Evolutionary conservation across 2,797 vertebrate species (phyloP), one percentile per base, ranked within the genome.

Genomic region (Arrhamphus sclerolepis): DNA sequence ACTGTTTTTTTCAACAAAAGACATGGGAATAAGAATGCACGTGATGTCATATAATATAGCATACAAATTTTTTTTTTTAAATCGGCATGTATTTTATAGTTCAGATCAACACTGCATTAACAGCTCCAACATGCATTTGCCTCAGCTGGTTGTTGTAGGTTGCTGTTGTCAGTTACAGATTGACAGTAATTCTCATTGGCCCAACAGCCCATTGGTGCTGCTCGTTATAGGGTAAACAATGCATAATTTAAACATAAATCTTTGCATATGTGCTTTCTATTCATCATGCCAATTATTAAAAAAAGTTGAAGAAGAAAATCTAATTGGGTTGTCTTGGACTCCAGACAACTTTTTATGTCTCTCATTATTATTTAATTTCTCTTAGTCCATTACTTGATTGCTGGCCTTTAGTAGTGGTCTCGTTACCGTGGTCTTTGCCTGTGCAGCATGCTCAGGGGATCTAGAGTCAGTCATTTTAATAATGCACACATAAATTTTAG

Each of bases 401-500:
- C 46, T 48, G 2, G 40, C 24, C 58, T 46, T 53, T 14, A 11
- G 69, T 54, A 51, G 66, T 78, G 70, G 72, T 70, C 75, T 68
- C 34, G 65, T 81, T 72, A 55, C 83, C 57, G 44, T 55, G 70
- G 73, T 67, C 58, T 66, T 28, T 60, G 53, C 62, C 39, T 17
- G 56, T 56, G 56, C 64, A 1, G 66, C 13, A 19, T 26, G 57
- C 88, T 87, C 87, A 41, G 51, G 80, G 80, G 82, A 86, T 70
- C 62, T 39, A 29, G 75, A 69, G 75, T 62, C 59, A 58, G 52
- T 68, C 80, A 72, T 89, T 89, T 85, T 82, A 92, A 89, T 90
- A 86, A 88, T 80, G 72, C 71, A 63, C 62, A 72, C 77, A 91
- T 91, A 85, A 91, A 92, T 92, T 91, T 91, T 89, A 85, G 81